Evolutionary conservation across 2,888 invertebrate genomes (phyloP), one percentile per base, ranked within the genome.

Genomic region (Drosophila peninsularis): DNA sequence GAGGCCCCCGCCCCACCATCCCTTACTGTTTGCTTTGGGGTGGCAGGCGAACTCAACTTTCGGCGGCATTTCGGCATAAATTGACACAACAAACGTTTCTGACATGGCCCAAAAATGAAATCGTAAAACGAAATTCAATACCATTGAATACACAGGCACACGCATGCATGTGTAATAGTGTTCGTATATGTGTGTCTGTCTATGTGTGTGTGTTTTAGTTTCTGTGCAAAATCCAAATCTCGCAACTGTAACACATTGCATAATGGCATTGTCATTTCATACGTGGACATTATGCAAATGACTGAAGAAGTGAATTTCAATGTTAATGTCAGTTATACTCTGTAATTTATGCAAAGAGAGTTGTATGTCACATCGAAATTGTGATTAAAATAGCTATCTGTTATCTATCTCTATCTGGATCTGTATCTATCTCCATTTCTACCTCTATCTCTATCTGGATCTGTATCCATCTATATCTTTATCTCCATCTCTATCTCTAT

Each of bases 81-180:
- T 83, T 86, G 84, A 77, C 72, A 82, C 61, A 83, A 76, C 74
- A 80, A 82, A 79, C 68, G 21, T 67, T 70, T 68, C 75, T 85
- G 85, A 70, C 83, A 81, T 70, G 57, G 62, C 47, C 62, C 44
- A 42, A 57, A 71, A 71, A 65, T 75, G 62, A 60, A 85, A 78
- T 76, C 81, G 71, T 82, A 77, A 88, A 88, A 79, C 52, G 86
- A 80, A 85, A 85, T 75, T 85, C 73, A 79, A 85, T 85, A 71
- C 63, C 58, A 60, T 37, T 44, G 57, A 45, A 24, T 21, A 41
- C 9, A 55, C 41, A 17, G 17, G 39, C n/a, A 5, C 21, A 30
- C 10, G 13, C 50, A 45, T 14, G 24, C 47, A 21, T 53, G 21
- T 41, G 11, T 17, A 37, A 17, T 45, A 30, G 44, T 50, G 13